Evolutionary conservation across 1,140 invertebrate genomes (phyloP), one percentile per base, ranked within the genome.

Genomic region (Drosophila willistoni): DNA sequence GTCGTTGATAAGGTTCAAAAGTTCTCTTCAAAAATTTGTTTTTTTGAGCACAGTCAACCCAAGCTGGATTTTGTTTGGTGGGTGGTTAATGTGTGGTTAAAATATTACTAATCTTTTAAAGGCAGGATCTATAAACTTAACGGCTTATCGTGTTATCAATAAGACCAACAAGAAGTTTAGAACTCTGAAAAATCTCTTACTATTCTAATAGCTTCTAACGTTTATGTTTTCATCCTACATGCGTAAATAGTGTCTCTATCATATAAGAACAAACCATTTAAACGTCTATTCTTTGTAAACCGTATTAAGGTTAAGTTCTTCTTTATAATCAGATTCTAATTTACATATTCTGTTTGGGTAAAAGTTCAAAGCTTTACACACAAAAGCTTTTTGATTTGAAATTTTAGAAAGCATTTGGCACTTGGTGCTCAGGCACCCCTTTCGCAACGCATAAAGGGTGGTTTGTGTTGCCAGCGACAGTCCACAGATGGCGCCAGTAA

Each of bases 1-100:
- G 84, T 83, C 73, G 84, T 87, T 89, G 79, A 87, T 87, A 87
- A 87, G 84, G 76, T 77, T 63, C 73, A 70, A 83, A 77, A 80
- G 71, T 83, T 73, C 55, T 69, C 59, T 68, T 79, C 70, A 71
- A 77, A 76, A 68, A 44, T 42, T 68, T 25, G n/a, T 51, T 56
- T 47, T 65, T n/a, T 34, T 36, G n/a, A 13, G 3, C 14, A 47
- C 17, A 47, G n/a, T n/a, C 7, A 34, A 33, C 7, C n/a, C 9
- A 0, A 57, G 14, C 6, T 34, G 14, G 0, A n/a, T 55, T 57
- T 56, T 29, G 29, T 25, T 25, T n/a, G n/a, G n/a, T 33, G 33
- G 55, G 7, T 34, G 29, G 10, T 19, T 19, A 22, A 22, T 22
- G 19, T 22, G 19, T n/a, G n/a, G n/a, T n/a, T n/a, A 19, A 19